These are phyloP conservation scores for Melipona quadrifasciata DNA, from an alignment of 1,140 invertebrate species.

Conservation along the genomic window DNA sequence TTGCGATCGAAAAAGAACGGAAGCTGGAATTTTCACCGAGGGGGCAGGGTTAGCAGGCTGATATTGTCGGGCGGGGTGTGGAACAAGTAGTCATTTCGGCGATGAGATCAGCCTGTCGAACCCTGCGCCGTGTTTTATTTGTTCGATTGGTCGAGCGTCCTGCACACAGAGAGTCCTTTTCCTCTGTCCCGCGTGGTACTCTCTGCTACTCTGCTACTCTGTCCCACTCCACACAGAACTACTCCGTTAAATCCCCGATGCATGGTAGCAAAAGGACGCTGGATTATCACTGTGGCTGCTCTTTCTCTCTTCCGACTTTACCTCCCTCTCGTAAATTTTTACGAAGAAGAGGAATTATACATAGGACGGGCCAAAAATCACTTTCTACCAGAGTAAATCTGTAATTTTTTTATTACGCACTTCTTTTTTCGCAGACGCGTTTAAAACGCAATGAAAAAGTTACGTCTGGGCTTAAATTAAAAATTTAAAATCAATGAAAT, in stretches of 20 bases:
- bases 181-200: neutral
- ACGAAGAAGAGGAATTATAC: too few relatives aligned
- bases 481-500: too few relatives aligned
- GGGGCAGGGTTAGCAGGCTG: constrained; percentile 84
- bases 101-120: constrained; percentile 87
- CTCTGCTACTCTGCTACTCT: too few relatives aligned
- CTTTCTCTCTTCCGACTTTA: neutral
- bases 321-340: neutral
- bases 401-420: too few relatives aligned
- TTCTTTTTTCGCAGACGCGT: too few relatives aligned
- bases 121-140: constrained; percentile 75
- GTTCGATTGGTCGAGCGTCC: constrained; percentile 28
- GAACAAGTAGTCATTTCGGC: constrained; percentile 84
- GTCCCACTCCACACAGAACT: too few relatives aligned
- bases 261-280: neutral
- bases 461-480: too few relatives aligned
- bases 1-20: constrained; percentile 9
- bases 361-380: too few relatives aligned
- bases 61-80: constrained; percentile 85
- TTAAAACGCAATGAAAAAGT: too few relatives aligned
- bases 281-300: neutral
- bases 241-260: neutral
- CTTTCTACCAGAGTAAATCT: too few relatives aligned
- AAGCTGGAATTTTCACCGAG: constrained; percentile 49
- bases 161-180: constrained; percentile 24